phyloP scores from a whole-genome alignment of 2,113 vertebrate genomes.

The Chaetodon trifascialis region DNA sequence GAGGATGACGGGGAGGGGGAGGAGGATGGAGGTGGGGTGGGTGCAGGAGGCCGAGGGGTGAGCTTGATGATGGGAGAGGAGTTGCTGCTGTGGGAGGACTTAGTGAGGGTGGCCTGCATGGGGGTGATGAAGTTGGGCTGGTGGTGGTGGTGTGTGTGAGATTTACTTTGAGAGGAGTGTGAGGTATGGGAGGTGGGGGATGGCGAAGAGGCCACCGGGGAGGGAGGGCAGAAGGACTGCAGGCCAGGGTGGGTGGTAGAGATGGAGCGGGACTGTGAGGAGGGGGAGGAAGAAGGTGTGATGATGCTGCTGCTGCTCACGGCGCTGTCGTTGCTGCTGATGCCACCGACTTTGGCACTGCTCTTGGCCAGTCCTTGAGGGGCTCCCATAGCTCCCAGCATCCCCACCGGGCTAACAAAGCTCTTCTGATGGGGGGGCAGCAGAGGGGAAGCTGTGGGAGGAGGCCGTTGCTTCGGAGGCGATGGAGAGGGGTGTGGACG shows the following conservation, averaged over 20 bases:
- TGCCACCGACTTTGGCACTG: slow-evolving; percentile 47
- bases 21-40: slow-evolving; percentile 75
- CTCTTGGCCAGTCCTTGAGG: slow-evolving; percentile 65
- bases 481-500: slow-evolving; percentile 70
- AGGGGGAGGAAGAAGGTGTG: slow-evolving; percentile 65
- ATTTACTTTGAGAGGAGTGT: slow-evolving; percentile 63
- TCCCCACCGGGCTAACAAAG: slow-evolving; percentile 59
- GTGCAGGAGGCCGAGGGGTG: slow-evolving; percentile 78
- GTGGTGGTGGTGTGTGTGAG: slow-evolving; percentile 81
- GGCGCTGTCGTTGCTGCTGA: slow-evolving; percentile 71
- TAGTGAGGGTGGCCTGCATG: slow-evolving; percentile 87
- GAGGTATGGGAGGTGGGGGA: slow-evolving; percentile 65
- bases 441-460: slow-evolving; percentile 82
- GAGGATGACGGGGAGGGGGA: slow-evolving; percentile 75
- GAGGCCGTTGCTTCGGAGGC: slow-evolving; percentile 80
- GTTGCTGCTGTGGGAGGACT: slow-evolving; percentile 85
- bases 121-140: slow-evolving; percentile 86
- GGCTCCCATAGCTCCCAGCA: slow-evolving; percentile 58
- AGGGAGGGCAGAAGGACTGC: slow-evolving; percentile 77
- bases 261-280: slow-evolving; percentile 82
- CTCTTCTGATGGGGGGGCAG: slow-evolving; percentile 81
- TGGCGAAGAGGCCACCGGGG: slow-evolving; percentile 82
- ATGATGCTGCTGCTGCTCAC: slow-evolving; percentile 35
- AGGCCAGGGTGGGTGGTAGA: slow-evolving; percentile 60
- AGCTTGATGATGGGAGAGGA: slow-evolving; percentile 84